Evolutionary conservation across 2,113 vertebrate genomes (phyloP), one percentile per base, ranked within the genome.

Genomic region (Kryptolebias marmoratus): DNA sequence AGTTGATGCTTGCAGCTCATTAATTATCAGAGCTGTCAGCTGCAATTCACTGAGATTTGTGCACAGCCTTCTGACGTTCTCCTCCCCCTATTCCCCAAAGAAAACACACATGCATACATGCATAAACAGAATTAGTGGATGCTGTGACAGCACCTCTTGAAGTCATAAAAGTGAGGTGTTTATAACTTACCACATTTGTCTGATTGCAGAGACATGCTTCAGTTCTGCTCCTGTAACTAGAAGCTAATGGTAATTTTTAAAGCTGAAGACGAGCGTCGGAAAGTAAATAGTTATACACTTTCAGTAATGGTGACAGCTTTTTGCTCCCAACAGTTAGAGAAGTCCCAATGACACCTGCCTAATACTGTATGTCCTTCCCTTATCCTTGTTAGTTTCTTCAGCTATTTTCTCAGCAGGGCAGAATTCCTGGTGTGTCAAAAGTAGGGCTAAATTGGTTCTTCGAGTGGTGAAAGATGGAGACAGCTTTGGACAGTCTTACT

Each of bases 401-500:
- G 82, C 87, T 77, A 80, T 89, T 85, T 87, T 80, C 86, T 68
- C 85, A 70, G 79, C 80, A 59, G 76, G 82, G 70, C 70, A 75
- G 58, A 80, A 81, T 84, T 83, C 68, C 77, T 39, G 61, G 78
- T 69, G 77, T 90, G 90, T 90, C 87, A 90, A 85, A 87, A 87
- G 75, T 77, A 75, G 59, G 54, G 82, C 80, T 88, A 91, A 92
- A 91, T 92, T 93, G 89, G 86, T 88, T 79, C 66, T 71, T 76
- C 62, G 69, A 89, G 81, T 86, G 82, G 71, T 79, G 86, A 87
- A 86, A 88, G 87, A 91, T 79, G 73, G 87, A 85, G 88, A 82
- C 68, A 87, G 81, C 80, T 82, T 83, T 84, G 69, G 80, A 81
- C 81, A 82, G 77, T 78, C 77, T 71, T 65, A 74, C 81, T 85